These are phyloP conservation scores for Gastrophryne carolinensis DNA, from an alignment of 2,797 vertebrate genomes.

Conservation along the genomic window DNA sequence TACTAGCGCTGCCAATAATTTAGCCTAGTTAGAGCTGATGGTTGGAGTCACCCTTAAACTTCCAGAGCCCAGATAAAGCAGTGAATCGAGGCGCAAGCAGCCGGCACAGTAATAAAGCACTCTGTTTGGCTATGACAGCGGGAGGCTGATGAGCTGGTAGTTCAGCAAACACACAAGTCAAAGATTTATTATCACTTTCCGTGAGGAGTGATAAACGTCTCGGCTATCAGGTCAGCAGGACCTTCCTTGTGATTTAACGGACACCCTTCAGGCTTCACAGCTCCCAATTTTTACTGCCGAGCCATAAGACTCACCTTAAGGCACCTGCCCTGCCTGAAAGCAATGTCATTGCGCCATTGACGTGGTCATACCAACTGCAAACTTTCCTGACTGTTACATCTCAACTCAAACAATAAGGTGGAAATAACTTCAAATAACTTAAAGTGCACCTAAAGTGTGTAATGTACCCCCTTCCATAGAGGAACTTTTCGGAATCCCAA, in stretches of 20 bases:
- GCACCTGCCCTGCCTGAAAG: constrained; percentile 13
- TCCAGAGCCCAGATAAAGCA: too few relatives aligned
- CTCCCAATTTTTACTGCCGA: constrained; percentile 22
- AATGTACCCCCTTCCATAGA: too few relatives aligned
- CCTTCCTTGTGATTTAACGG: constrained; percentile 26
- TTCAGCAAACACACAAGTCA: constrained; percentile 24
- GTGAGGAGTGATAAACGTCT: constrained; percentile 22
- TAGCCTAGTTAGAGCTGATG: too few relatives aligned
- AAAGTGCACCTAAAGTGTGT: too few relatives aligned
- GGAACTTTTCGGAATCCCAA: too few relatives aligned
- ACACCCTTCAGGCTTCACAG: constrained; percentile 41
- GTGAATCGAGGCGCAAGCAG: too few relatives aligned
- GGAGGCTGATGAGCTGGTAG: constrained; percentile 1
- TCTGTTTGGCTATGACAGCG: background rate
- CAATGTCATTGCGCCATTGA: background rate
- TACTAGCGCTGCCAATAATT: too few relatives aligned
- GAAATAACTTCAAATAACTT: too few relatives aligned
- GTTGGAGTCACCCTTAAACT: too few relatives aligned
- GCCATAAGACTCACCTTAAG: constrained; percentile 32
- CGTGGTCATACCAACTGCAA: too few relatives aligned
- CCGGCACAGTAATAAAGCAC: constrained; percentile 10
- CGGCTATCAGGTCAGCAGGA: constrained; percentile 20
- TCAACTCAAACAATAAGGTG: too few relatives aligned
- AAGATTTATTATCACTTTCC: constrained; percentile 29
- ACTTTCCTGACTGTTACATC: too few relatives aligned